Evolutionary conservation across 2,113 vertebrate species (phyloP), one percentile per base, ranked within the genome.

Genomic region (Columba livia): DNA sequence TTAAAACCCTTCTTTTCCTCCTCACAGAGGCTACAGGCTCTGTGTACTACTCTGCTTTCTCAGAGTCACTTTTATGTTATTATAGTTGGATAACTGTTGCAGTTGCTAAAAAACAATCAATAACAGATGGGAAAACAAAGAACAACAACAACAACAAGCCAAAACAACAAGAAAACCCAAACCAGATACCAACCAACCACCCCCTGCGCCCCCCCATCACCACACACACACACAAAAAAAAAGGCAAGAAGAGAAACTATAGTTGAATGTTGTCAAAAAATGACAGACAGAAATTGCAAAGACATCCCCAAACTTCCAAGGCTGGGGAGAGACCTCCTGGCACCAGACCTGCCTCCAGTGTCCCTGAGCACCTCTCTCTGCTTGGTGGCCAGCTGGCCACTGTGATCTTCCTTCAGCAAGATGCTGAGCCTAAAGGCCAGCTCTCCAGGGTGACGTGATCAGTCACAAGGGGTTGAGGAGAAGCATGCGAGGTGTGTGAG

Each of bases 241-340:
- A 44, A 47, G 44, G 44, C 44, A 47, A 47, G 44, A 47, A 23
- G 34, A 74, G 50, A 79, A 75, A 54, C 23, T 50, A 7, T 11
- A 42, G 51, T 9, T 11, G 26, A 42, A 40, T 26, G 11, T 32
- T 48, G 51, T 54, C n/a, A 79, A 65, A 58, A 79, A 60, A 4
- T 2, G 3, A 25, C 56, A 53, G 72, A 58, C 15, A 73, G 77
- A 64, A 75, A 36, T 25, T 2, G 2, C 21, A 67, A 67, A 66
- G 29, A 31, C 0, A 0, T 56, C 17, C 12, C 17, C n/a, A 64
- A 15, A 18, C 25, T 84, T n/a, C 25, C 73, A 75, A 23, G 60
- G 9, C 0, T 0, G 0, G 0, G 9, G 36, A 47, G 29, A 65
- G 31, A 54, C 62, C 19, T 88, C 73, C 38, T 64, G 62, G 50